These are phyloP conservation scores for Lontra canadensis DNA, from an alignment of 2,113 vertebrate genomes.

Conservation along the genomic window DNA sequence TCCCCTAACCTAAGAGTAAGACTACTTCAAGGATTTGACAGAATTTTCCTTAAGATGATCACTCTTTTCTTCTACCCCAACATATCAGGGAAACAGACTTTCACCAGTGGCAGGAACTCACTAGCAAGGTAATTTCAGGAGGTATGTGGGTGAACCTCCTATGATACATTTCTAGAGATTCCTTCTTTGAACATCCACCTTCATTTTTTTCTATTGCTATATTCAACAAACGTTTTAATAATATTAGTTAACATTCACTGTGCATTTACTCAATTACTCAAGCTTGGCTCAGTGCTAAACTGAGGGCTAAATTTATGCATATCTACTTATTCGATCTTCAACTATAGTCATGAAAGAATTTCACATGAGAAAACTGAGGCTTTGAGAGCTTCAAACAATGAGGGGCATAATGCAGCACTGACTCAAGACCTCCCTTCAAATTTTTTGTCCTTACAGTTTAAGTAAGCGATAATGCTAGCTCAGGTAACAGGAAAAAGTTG, in stretches of 20 bases:
- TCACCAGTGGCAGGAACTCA: background rate
- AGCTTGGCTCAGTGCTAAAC: background rate
- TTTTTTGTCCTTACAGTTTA: background rate
- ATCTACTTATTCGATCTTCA: background rate
- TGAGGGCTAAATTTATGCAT: background rate
- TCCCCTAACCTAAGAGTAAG: background rate
- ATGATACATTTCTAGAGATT: background rate
- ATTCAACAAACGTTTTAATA: conserved; percentile 10
- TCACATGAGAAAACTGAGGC: background rate
- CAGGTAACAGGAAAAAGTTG: background rate
- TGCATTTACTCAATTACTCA: background rate
- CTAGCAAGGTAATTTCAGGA: background rate
- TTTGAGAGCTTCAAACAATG: background rate
- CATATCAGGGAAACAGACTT: background rate
- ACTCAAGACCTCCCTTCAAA: background rate
- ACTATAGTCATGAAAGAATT: background rate
- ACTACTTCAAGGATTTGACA: background rate
- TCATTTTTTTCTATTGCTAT: conserved; percentile 16
- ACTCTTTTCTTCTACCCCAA: background rate
- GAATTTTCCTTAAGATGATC: background rate
- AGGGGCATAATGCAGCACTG: background rate
- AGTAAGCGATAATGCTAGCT: background rate
- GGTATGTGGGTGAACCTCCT: background rate
- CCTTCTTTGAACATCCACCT: background rate
- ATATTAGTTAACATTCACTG: background rate